A percentile compares a stretch with the other conserved stretches of the same genome.
phyloP scores from a whole-genome alignment of 2,888 invertebrate species.

The Hirudinaria manillensis region DNA sequence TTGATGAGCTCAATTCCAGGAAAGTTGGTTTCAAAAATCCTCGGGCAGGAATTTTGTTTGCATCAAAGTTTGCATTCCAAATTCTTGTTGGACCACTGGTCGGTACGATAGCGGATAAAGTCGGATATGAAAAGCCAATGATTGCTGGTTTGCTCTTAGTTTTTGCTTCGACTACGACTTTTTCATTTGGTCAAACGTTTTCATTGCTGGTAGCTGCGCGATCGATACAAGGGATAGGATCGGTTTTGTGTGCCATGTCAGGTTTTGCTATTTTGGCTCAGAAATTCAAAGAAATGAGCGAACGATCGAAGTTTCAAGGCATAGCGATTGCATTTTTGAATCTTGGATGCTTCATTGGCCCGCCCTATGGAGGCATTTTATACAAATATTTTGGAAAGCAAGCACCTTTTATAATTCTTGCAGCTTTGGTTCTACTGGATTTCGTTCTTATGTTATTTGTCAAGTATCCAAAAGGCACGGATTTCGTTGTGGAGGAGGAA shows the following conservation, averaged over 20 bases:
- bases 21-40: background rate
- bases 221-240: background rate
- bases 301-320: conserved; percentile 4
- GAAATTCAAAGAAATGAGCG: background rate
- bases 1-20: background rate
- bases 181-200: background rate
- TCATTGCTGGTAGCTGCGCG: background rate
- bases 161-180: background rate
- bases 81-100: background rate
- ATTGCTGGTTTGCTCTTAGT: background rate
- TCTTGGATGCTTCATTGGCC: background rate
- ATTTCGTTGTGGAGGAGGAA: background rate
- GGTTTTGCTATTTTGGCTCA: background rate
- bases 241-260: background rate
- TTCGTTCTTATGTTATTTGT: background rate
- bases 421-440: background rate
- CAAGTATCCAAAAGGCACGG: background rate
- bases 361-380: background rate
- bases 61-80: background rate
- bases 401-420: conserved; percentile 1
- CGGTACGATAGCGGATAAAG: background rate
- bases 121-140: conserved; percentile 10
- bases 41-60: background rate
- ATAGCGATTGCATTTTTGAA: background rate
- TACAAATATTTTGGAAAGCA: background rate